Conservation (phyloP, 2,797 vertebrate species). For the Pseudochaenichthys georgianus region DNA sequence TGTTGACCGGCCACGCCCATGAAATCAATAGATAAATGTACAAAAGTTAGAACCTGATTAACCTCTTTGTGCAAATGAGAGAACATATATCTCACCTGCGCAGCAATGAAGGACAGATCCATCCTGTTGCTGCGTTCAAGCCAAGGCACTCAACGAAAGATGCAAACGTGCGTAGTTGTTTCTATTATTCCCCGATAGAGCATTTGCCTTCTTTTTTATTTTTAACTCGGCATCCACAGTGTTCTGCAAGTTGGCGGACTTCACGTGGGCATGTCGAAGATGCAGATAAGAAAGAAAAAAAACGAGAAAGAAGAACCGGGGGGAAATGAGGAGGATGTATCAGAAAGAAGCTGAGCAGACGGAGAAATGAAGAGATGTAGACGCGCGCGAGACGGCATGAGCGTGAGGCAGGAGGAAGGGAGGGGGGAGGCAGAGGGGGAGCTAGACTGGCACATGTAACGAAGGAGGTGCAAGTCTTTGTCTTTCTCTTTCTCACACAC, state of each 20-base stretch:
- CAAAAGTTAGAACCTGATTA: slow-evolving; percentile 39
- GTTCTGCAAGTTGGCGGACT: slow-evolving; percentile 56
- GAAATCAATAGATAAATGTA: neutral
- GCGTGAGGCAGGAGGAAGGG: slow-evolving; percentile 15
- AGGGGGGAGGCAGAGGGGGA: slow-evolving; percentile 32
- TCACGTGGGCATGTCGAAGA: slow-evolving; percentile 70
- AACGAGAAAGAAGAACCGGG: neutral
- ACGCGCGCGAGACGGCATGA: slow-evolving; percentile 40
- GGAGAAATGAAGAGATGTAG: slow-evolving; percentile 58
- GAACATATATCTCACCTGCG: slow-evolving; percentile 88
- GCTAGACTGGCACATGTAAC: slow-evolving; percentile 51
- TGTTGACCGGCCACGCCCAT: slow-evolving; percentile 66
- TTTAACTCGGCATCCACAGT: slow-evolving; percentile 22
- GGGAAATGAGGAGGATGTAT: slow-evolving; percentile 12
- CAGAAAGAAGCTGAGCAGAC: slow-evolving; percentile 38
- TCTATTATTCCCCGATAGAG: slow-evolving; percentile 58
- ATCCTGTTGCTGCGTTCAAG: slow-evolving; percentile 82
- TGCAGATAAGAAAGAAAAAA: neutral
- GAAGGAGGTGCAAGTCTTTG: slow-evolving; percentile 47
- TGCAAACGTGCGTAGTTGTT: slow-evolving; percentile 39
- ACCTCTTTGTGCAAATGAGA: neutral
- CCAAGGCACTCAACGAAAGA: slow-evolving; percentile 66
- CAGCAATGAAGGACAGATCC: slow-evolving; percentile 98
- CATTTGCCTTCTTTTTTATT: slow-evolving; percentile 53
- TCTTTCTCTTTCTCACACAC: neutral